phyloP scores from a whole-genome alignment of 2,888 invertebrate species.

The Nebria brevicollis region DNA sequence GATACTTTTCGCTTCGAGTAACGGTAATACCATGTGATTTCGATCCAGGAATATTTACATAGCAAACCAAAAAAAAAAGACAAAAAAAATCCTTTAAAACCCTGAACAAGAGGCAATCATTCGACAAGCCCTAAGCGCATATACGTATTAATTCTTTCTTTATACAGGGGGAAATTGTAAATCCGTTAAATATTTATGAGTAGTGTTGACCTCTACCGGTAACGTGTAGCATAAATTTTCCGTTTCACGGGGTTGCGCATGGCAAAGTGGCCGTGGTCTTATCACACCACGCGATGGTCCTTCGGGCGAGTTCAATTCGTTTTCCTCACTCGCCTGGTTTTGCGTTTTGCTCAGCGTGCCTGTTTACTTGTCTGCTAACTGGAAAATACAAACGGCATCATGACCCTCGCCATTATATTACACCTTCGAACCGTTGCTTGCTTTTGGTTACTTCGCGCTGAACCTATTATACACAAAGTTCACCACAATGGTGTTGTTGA shows the following conservation, averaged over 20 bases:
- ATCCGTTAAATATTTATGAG: constrained; percentile 15
- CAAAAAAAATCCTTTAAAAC: not conserved
- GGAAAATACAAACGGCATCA: not conserved
- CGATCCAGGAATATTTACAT: not conserved
- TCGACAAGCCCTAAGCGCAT: not conserved
- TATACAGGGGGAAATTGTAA: not conserved
- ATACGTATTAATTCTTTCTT: constrained; percentile 11
- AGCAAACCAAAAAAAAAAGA: not conserved
- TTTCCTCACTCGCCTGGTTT: not conserved
- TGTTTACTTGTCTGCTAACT: constrained; percentile 4
- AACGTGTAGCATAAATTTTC: not conserved
- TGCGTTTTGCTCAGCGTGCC: not conserved
- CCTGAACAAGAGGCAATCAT: not conserved
- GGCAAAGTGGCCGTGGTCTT: constrained; percentile 20
- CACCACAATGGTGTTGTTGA: not conserved
- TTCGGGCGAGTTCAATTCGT: not conserved
- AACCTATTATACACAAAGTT: not conserved
- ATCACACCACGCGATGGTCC: constrained; percentile 2
- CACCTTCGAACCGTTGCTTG: not conserved
- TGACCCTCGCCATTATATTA: not conserved
- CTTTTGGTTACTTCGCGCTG: not conserved
- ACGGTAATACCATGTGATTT: not conserved
- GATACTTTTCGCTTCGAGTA: not conserved
- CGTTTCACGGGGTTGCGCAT: constrained; percentile 11
- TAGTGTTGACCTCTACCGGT: constrained; percentile 2